Base-by-base conservation (phyloP, 2,113 vertebrate genomes). In the Bostrychus sinensis region DNA sequence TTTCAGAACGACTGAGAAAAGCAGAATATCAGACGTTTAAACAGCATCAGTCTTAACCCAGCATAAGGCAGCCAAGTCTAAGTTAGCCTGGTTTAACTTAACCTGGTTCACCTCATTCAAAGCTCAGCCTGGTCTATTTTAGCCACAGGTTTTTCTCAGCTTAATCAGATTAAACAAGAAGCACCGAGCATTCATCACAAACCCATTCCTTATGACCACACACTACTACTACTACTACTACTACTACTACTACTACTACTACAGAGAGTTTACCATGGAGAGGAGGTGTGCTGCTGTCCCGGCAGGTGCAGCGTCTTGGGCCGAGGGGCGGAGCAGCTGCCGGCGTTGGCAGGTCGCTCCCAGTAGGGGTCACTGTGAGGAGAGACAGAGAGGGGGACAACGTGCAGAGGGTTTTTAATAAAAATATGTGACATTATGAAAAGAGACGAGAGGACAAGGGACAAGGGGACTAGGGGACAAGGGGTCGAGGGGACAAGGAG, bases 231-330 rank as follows among this genome's bases (percentile, higher is more conserved):
- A 41, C 59, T 66, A 62, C 56, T 51, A 14, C 65, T 62, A 57
- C 57, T 38, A 20, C 77, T 68, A 26, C 25, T 1, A 45, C 28
- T 41, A 8, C 5, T 8, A 57, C 64, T 53, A 10, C 66, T 75
- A 67, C 64, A 48, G 70, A n/a, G 56, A 83, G 81, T 30, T 88
- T 89, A 89, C 88, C 88, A 89, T 88, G 88, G 88, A 25, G 88
- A 89, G 11, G 88, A 89, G 74, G 86, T 89, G 34, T 89, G 88
- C 86, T 89, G 88, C 78, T 89, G 88, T 78, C 81, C 86, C 56
- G 88, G 83, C 85, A 89, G 86, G 81, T 89, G 88, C 65, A 89
- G 88, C 19, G 86, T 89, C 86, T 89, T 89, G 76, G 88, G 88
- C 71, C 88, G 84, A 64, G 88, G 23, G 78, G 84, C 83, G 62